Evolutionary conservation across 1,140 invertebrate genomes (phyloP), one percentile per base, ranked within the genome.

Genomic region (Dolichoris vasculosae): DNA sequence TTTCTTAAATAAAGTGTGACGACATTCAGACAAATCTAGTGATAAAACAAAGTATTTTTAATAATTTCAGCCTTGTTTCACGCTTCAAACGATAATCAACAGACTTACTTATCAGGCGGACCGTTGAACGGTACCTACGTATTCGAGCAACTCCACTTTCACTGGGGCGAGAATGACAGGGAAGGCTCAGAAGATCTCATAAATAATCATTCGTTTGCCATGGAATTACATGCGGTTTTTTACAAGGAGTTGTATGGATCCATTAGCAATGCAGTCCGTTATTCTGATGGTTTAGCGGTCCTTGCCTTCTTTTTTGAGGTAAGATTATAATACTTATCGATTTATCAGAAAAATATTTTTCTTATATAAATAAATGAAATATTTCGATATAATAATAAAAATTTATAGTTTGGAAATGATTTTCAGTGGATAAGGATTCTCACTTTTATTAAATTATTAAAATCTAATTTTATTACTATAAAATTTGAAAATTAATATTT

Each of bases 141-240:
- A 51, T 97, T 98, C 87, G 95, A 95, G 38, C 97, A 98, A 89
- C 93, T 98, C 85, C 97, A 98, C 90, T 96, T 96, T 87, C 96
- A 96, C 89, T 96, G 96, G 96, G 98, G 98, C 0, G 94, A 95
- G 69, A 96, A 97, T 83, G 96, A 98, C 88, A 94, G 94, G 0
- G 91, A 96, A 75, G 98, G 98, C 43, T 98, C 97, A 1, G 98
- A 99, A 93, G 98, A 98, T 93, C 95, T 95, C 38, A 96, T 99
- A 32, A 97, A 98, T 84, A 95, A 96, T 87, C 89, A 88, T 26
- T 92, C 93, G 90, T 93, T 88, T 87, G 96, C 96, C 1, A 95
- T 97, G 94, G 96, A 98, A 92, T 91, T 98, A 6, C 97, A 98
- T 91, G 96, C 98, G 89, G 97, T 99, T 0, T 96, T 98, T 90